Evolutionary conservation across 2,113 vertebrate species (phyloP), one percentile per base, ranked within the genome.

Genomic region (Pitta sordida): DNA sequence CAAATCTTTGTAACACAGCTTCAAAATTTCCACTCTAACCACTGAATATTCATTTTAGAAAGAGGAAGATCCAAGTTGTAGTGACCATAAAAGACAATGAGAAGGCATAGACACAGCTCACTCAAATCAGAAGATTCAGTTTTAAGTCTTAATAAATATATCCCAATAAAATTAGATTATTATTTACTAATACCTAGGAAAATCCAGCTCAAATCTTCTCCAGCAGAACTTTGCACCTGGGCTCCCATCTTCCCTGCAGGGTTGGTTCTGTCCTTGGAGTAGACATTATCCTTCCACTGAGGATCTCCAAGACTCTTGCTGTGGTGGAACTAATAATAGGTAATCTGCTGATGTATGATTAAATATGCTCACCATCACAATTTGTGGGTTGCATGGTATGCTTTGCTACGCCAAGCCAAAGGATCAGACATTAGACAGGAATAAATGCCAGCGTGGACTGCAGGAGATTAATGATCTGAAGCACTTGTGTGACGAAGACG

Each of bases 251-350:
- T 90, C 43, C 63, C 63, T 58, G 32, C 63, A 79, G 69, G 23
- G 53, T 71, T 75, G 48, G 65, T 88, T 82, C 65, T 71, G 73
- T 58, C 65, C 65, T 75, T 79, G 36, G 26, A 84, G 41, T 44
- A 84, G 69, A 69, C 29, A 32, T 84, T 82, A 71, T 29, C 58
- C 36, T 93, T 41, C 37, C 65, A 56, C 34, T 60, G 49, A 86
- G 65, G 74, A 89, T 94, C 81, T 88, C 49, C 62, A 49, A 71
- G 53, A 80, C 58, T 86, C 69, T 89, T 8, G 27, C 44, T 68
- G 34, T 23, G 44, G 41, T 76, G 21, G 73, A 82, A 62, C 37
- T 95, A 96, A 96, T 94, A 92, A 82, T 64, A 91, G 62, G 34
- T 62, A 78, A 93, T 65, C 80, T 79, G 49, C 23, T 87, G 81